Base-by-base conservation (phyloP, 2,113 vertebrate genomes). In the Hymenochirus boettgeri region DNA sequence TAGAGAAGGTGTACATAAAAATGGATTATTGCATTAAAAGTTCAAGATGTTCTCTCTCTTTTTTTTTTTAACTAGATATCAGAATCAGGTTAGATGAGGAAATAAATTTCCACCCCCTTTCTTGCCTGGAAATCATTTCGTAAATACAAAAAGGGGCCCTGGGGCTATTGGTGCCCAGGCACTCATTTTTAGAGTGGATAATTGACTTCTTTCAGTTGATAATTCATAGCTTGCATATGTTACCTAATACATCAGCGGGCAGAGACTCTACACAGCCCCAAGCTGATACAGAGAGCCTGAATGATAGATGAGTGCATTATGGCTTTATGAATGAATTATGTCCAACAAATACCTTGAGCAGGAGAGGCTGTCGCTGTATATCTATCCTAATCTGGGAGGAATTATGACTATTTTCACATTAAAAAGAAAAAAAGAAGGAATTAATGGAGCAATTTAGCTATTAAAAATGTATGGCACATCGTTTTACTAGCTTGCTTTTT, bases 191-290 rank as follows among this genome's bases (percentile, higher is more conserved):
- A 90, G 87, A 94, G 92, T 92, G 92, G 92, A 95, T 97, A 97
- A 98, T 98, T 97, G 95, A 97, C 94, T 98, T 88, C 87, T 88
- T 85, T 93, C 92, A 92, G 88, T 90, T 92, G 93, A 93, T 97
- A 98, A 98, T 98, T 97, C 94, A 98, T 99, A 90, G 93, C 93
- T 96, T 98, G 96, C 96, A 98, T 98, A 98, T 96, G 90, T 92
- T 85, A 84, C 82, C 90, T 94, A 94, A 96, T 96, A 91, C 92
- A 93, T 94, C 92, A 87, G 84, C 85, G 84, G 76, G 80, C 85
- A 82, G 87, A 85, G 89, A 90, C 83, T 80, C 85, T 78, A 62
- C 76, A 84, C 89, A 88, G 88, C 90, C 84, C 74, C 71, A 51
- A 84, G 84, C 84, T 74, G 76, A 83, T 80, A 79, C 24, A 83